Conservation (phyloP, 2,797 vertebrate genomes). For the Aplochiton taeniatus region DNA sequence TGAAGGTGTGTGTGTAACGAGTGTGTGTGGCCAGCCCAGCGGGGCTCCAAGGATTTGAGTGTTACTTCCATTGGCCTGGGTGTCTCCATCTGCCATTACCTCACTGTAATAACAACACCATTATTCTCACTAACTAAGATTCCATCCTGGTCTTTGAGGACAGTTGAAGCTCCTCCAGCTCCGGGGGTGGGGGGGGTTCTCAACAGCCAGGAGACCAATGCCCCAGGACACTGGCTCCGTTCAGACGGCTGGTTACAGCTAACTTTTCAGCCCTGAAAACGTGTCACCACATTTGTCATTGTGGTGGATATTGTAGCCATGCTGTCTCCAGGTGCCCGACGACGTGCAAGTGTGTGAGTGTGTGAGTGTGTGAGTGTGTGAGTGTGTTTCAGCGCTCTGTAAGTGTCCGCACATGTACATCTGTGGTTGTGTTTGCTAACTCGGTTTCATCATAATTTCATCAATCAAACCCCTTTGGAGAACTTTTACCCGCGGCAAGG, state of each 20-base stretch:
- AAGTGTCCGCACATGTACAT: conserved; percentile 16
- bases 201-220: conserved; percentile 39
- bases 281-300: conserved; percentile 43
- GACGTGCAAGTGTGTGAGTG: conserved; percentile 9
- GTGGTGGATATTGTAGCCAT: conserved; percentile 46
- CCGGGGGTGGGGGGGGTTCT: conserved; percentile 5
- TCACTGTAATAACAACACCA: conserved; percentile 66
- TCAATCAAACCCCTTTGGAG: conserved; percentile 52
- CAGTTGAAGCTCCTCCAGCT: conserved; percentile 44
- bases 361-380: conserved; percentile 10
- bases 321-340: conserved; percentile 52
- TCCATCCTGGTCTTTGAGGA: conserved; percentile 54
- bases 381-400: conserved; percentile 21
- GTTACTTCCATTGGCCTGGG: conserved; percentile 28
- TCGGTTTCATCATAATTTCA: conserved; percentile 46
- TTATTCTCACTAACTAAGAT: conserved; percentile 58
- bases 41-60: conserved; percentile 4
- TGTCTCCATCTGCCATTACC: conserved; percentile 55
- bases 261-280: conserved; percentile 47
- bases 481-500: conserved; percentile 34
- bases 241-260: conserved; percentile 39
- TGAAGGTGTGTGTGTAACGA: background rate
- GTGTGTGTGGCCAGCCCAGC: conserved; percentile 18
- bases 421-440: conserved; percentile 1
- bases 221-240: conserved; percentile 38